Evolutionary conservation across 2,797 vertebrate species (phyloP), one percentile per base, ranked within the genome.

Genomic region (Synanceia verrucosa): DNA sequence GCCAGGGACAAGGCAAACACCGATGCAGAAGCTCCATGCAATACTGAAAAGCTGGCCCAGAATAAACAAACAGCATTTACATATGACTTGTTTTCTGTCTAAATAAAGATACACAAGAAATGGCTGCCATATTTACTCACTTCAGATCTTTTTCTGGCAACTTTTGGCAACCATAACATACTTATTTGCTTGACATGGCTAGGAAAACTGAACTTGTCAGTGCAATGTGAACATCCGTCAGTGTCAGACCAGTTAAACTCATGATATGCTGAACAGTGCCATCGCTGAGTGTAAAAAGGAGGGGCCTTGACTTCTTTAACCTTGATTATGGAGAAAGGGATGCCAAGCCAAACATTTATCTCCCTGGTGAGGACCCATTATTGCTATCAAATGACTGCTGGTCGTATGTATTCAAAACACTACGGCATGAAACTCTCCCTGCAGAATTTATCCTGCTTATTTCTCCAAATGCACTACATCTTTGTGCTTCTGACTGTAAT

Each of bases 1-100:
- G 85, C 88, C 76, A 69, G 88, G 89, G 89, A 92, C 89, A 81
- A 83, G 91, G 86, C 86, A 88, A 90, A 89, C 88, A 85, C 82
- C 79, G 79, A 86, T 75, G 87, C 76, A 76, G 80, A 79, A 72
- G 72, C 86, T 87, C 78, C 75, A 23, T 57, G 71, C 79, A 75
- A 85, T 71, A 67, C 81, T 87, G 87, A 85, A 84, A 84, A 78
- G 85, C 89, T 71, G 75, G 70, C 78, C 79, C 70, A 82, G 83
- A 88, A 91, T 89, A 90, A 92, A 90, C 82, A 84, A 81, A 62
- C 85, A 55, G 28, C 79, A 92, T 91, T 91, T 90, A 83, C 89
- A 91, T 92, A 84, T 4, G 63, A 86, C 85, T 89, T 83, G 79
- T 82, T 89, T 88, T 77, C 76, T 34, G 44, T 84, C 72, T 80